Base-by-base conservation (phyloP, 2,113 vertebrate genomes). In the Ariopsis seemanni region DNA sequence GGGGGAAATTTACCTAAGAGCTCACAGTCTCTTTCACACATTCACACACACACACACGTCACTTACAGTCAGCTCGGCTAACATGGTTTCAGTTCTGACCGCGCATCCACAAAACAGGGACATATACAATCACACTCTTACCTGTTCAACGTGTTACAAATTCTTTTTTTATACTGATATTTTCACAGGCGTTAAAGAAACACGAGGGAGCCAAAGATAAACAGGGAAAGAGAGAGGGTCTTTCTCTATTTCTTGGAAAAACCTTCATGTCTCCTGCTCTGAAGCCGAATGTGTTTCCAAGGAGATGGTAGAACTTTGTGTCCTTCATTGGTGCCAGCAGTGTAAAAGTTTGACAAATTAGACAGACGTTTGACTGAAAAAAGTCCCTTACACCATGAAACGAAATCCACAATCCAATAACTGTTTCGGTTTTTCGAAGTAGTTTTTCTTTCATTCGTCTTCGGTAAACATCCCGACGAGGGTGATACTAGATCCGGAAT, bases 1-100 rank as follows among this genome's bases (percentile, higher is more conserved):
- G 12, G 22, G 80, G 60, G 60, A 65, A 65, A 65, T 65, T 48
- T 15, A 14, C 1, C 27, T 58, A 5, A 50, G 5, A 78, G 1
- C 50, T 53, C n/a, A 30, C 77, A 42, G 42, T 4, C 30, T 22
- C 8, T n/a, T n/a, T 53, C 53, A 4, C 78, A 5, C 50, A 2
- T 22, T 1, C 52, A 30, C 78, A 30, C 53, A 58, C 48, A 58
- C 78, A 80, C 78, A 57, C 8, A 10, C 89, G 86, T 87, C 86
- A 89, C 58, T 89, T 89, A 82, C 89, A n/a, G 85, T 81, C 86
- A 89, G 50, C 52, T 34, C n/a, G 3, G 48, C 22, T n/a, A 6
- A 4, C 4, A 42, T 1, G 77, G 86, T 89, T 89, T 89, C 89
- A 77, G 63, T 75, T 58, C 42, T 89, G 22, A 81, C 82, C 74